phyloP scores from a whole-genome alignment of 2,113 vertebrate genomes.

The Sinocyclocheilus anshuiensis region DNA sequence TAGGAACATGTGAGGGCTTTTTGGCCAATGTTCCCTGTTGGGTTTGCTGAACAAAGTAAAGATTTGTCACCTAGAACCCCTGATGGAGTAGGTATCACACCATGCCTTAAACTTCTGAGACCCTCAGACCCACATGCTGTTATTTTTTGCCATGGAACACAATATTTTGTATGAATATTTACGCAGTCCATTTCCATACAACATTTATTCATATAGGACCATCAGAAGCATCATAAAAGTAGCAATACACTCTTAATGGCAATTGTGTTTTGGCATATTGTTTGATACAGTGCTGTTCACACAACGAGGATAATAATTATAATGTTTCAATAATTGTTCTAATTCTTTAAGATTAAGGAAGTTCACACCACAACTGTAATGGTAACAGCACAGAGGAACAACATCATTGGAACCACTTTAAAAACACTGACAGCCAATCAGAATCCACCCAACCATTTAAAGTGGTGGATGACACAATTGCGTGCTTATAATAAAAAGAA shows the following conservation, averaged over 20 bases:
- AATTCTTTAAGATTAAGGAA: neutral
- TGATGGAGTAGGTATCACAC: neutral
- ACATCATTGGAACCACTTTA: neutral
- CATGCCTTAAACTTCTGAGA: neutral
- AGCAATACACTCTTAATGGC: neutral
- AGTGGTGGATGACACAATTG: neutral
- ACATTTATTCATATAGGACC: too few species aligned
- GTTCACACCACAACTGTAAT: neutral
- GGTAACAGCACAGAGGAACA: neutral
- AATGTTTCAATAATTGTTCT: neutral
- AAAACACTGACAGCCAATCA: neutral
- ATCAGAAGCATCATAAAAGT: too few species aligned
- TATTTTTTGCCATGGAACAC: neutral
- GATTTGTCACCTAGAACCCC: neutral
- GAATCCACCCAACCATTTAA: neutral
- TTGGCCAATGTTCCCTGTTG: neutral
- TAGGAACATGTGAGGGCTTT: neutral
- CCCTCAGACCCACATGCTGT: neutral
- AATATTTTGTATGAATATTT: too few species aligned
- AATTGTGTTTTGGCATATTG: neutral
- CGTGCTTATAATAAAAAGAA: neutral
- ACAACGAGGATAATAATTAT: neutral
- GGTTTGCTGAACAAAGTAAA: conserved; percentile 13
- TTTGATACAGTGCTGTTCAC: neutral
- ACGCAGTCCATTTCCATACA: too few species aligned